These are phyloP conservation scores for Myoxocephalus aenaeus DNA, from an alignment of 2,797 vertebrate genomes.

Conservation along the genomic window DNA sequence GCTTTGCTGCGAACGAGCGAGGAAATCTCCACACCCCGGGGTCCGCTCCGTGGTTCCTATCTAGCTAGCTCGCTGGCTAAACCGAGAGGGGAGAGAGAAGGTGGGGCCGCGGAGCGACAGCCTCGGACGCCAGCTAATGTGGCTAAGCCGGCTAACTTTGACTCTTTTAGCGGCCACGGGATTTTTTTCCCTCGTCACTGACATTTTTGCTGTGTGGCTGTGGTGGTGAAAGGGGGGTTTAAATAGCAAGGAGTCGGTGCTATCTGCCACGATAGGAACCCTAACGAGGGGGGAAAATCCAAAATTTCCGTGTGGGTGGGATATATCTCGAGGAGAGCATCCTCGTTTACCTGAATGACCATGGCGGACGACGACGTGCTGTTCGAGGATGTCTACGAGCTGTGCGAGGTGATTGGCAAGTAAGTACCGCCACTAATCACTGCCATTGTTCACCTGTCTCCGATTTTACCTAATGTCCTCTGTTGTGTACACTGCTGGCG, in stretches of 20 bases:
- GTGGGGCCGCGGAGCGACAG: conserved; percentile 83
- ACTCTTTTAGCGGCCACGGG: conserved; percentile 27
- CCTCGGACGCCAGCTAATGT: conserved; percentile 69
- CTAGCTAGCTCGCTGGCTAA: conserved; percentile 73
- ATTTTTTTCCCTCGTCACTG: conserved; percentile 19
- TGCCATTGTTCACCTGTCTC: background rate
- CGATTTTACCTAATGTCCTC: background rate
- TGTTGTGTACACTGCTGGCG: background rate
- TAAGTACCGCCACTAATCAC: conserved; percentile 82
- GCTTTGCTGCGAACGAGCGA: conserved; percentile 66
- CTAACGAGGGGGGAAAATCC: background rate
- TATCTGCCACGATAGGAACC: background rate
- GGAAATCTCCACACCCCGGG: conserved; percentile 74
- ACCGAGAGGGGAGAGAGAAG: conserved; percentile 72
- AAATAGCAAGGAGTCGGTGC: background rate
- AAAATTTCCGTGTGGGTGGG: conserved; percentile 60
- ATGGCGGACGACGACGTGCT: conserved; percentile 99
- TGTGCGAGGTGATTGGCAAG: conserved; percentile 99
- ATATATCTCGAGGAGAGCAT: conserved; percentile 77
- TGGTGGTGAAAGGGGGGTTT: background rate
- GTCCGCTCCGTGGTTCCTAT: conserved; percentile 57
- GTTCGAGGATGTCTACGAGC: conserved; percentile 99
- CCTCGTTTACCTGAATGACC: conserved; percentile 81
- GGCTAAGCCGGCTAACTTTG: conserved; percentile 74
- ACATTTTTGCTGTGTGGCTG: conserved; percentile 8